Conservation (phyloP, 1,140 invertebrate species). For the Helicorthomorpha holstii region DNA sequence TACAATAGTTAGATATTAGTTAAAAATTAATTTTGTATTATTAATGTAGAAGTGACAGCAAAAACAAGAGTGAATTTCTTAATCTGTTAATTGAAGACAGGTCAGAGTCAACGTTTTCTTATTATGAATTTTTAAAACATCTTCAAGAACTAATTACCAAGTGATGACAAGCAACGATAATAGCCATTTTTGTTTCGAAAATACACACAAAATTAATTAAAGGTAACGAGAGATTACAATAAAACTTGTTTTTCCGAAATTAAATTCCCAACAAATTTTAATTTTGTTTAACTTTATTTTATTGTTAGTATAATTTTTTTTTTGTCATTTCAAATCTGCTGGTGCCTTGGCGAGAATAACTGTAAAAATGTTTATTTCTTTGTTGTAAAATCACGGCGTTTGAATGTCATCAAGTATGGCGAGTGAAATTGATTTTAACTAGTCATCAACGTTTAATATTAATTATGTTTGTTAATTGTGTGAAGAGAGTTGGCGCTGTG, state of each 20-base stretch:
- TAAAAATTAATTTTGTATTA: conserved; percentile 4
- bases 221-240: neutral
- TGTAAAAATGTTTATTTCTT: too few relatives aligned
- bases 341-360: too few relatives aligned
- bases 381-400: too few relatives aligned
- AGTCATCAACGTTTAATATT: too few relatives aligned
- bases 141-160: conserved; percentile 67
- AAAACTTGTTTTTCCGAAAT: neutral
- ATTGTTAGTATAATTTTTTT: neutral
- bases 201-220: neutral
- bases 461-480: too few relatives aligned
- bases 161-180: conserved; percentile 6
- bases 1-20: neutral
- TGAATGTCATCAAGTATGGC: too few relatives aligned
- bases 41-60: conserved; percentile 62
- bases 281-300: neutral
- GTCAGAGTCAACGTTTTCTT: conserved; percentile 80
- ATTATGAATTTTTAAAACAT: conserved; percentile 96
- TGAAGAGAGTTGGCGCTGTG: too few relatives aligned
- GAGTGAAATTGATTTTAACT: too few relatives aligned
- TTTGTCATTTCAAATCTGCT: neutral
- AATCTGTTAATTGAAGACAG: conserved; percentile 86
- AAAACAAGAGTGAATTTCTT: conserved; percentile 58
- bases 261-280: neutral
- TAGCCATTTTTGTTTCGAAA: neutral